Evolutionary conservation across 2,797 vertebrate genomes (phyloP), one percentile per base, ranked within the genome.

Genomic region (Chloroceryle amazona): DNA sequence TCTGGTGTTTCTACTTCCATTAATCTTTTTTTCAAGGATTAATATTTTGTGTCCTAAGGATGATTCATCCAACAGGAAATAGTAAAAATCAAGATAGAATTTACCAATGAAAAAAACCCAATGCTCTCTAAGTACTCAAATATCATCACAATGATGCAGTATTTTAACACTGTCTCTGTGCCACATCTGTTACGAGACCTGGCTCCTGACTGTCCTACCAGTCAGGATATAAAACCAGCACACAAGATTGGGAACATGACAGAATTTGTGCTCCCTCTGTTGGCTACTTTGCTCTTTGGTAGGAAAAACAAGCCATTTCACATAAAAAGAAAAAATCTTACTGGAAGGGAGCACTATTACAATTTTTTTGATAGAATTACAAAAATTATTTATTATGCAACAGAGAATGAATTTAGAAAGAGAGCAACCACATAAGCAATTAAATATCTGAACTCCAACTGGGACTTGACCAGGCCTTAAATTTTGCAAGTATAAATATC

Each of bases 261-360:
- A 93, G 62, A 81, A 87, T 94, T 85, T 96, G 89, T 96, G 86
- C 93, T 91, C 42, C 83, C 81, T 95, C 60, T 95, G 49, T 91
- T 80, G 81, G 79, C 57, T 86, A 35, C 55, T 65, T 79, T 61
- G 44, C 52, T 94, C 37, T 94, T 80, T 35, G 11, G 72, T 47
- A 86, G 44, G 16, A 67, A 66, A 81, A 91, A 65, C 51, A 46
- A 18, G n/a, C 44, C 65, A 63, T 71, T 65, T 75, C 81, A 89
- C 46, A 33, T 35, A 28, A 49, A 63, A 61, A 49, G 17, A 58
- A 88, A 90, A 63, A 52, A 6, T 28, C 19, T 70, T 55, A 60
- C 17, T 37, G 12, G 3, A 39, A 93, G 4, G 15, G 28, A 80
- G 9, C 3, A 6, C 4, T 51, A 26, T 46, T 90, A 75, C 33